phyloP scores from a whole-genome alignment of 2,113 vertebrate species.

The Nettapus auritus region DNA sequence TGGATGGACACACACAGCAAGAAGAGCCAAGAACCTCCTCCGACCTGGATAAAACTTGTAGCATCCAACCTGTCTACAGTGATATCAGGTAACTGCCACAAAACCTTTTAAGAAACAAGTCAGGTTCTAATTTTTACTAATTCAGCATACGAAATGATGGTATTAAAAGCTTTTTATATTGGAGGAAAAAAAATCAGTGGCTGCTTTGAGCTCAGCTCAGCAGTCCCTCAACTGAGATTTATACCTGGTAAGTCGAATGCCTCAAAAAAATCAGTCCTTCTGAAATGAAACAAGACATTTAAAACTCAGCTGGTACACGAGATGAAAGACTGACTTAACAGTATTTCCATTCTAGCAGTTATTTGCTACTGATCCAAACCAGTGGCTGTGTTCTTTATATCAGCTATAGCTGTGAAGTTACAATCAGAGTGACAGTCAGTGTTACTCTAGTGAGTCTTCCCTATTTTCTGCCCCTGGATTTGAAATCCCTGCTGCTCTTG shows the following conservation, averaged over 20 bases:
- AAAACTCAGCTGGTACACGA: background rate
- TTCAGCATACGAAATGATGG: background rate
- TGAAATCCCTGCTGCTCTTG: background rate
- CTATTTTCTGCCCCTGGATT: background rate
- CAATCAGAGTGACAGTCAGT: background rate
- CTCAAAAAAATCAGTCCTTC: background rate
- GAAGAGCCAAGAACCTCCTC: fast-evolving
- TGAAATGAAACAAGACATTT: background rate
- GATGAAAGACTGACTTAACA: background rate
- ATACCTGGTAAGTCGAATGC: background rate
- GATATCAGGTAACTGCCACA: slow-evolving; percentile 63
- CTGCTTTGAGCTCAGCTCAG: background rate
- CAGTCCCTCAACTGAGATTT: background rate
- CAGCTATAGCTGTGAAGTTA: background rate
- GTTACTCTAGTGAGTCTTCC: background rate
- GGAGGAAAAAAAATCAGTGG: background rate
- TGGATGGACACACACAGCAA: slow-evolving; percentile 40
- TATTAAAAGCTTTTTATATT: background rate
- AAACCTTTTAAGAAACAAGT: fast-evolving
- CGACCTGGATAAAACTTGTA: slow-evolving; percentile 64
- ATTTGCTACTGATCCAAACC: background rate
- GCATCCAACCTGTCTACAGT: background rate
- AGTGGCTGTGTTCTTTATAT: background rate
- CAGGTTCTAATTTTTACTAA: background rate
- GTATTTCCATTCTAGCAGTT: background rate